phyloP scores from a whole-genome alignment of 2,797 vertebrate species.

The Sandelia bainsii region DNA sequence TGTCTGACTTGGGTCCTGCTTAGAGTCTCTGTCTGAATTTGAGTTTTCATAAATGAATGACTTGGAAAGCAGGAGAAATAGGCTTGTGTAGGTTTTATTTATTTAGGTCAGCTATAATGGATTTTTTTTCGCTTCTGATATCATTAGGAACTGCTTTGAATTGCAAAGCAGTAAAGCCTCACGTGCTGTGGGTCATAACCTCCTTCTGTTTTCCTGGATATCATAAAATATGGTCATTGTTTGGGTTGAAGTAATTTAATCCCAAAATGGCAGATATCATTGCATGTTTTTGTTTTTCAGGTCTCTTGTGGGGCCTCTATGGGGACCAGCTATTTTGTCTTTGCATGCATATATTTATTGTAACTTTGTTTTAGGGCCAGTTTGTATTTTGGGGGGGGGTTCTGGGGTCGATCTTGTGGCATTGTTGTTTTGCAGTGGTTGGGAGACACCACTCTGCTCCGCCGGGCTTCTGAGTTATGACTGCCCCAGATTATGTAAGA shows the following conservation, averaged over 20 bases:
- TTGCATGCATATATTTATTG: not conserved
- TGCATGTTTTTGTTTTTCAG: not conserved
- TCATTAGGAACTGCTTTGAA: slow-evolving; percentile 40
- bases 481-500: slow-evolving; percentile 77
- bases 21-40: slow-evolving; percentile 47
- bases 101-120: slow-evolving; percentile 59
- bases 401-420: not conserved
- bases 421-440: slow-evolving; percentile 48
- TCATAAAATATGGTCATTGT: not conserved
- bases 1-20: slow-evolving; percentile 58
- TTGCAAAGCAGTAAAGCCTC: slow-evolving; percentile 29
- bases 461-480: slow-evolving; percentile 70
- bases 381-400: not conserved
- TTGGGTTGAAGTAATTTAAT: not conserved
- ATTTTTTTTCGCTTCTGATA: slow-evolving; percentile 47
- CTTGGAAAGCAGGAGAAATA: slow-evolving; percentile 37
- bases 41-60: slow-evolving; percentile 64
- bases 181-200: slow-evolving; percentile 10
- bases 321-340: not conserved
- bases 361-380: not conserved
- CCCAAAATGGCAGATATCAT: not conserved
- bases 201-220: slow-evolving; percentile 26
- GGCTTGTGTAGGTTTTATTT: slow-evolving; percentile 51
- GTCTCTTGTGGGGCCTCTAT: not conserved
- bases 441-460: slow-evolving; percentile 62